Percentiles rank a stretch among this genome's conserved stretches.
Evolutionary conservation across 2,113 vertebrate species (phyloP).

Genomic region (Vidua macroura): DNA sequence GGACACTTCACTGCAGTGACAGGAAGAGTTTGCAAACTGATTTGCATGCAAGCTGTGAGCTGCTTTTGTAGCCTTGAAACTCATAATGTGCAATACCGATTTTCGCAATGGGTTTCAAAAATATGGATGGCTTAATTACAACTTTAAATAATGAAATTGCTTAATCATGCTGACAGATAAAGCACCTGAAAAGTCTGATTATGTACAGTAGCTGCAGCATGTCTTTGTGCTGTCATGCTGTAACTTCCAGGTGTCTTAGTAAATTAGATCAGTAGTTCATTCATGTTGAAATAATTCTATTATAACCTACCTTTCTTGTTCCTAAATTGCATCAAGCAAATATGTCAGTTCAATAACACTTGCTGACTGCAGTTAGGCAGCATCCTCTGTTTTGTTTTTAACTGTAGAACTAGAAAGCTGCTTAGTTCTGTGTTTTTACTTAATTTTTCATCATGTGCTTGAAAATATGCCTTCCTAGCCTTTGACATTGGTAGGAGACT

Average conservation of each 20-base stretch:
- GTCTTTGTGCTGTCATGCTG: conserved; percentile 25
- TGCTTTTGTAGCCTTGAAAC: neutral
- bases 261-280: conserved; percentile 23
- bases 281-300: conserved; percentile 18
- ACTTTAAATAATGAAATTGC: conserved; percentile 45
- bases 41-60: neutral
- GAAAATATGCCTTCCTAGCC: neutral
- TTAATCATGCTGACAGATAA: conserved; percentile 49
- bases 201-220: neutral
- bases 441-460: neutral
- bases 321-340: conserved; percentile 18
- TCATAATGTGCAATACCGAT: neutral
- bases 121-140: conserved; percentile 55
- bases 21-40: neutral
- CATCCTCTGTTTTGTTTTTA: neutral
- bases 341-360: neutral
- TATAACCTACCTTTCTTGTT: neutral
- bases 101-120: conserved; percentile 21
- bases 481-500: neutral
- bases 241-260: conserved; percentile 29
- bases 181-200: conserved; percentile 30
- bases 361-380: neutral
- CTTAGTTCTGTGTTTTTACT: neutral
- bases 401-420: neutral
- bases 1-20: neutral